Percentiles rank a stretch among this genome's conserved stretches.
Evolutionary conservation across 2,113 vertebrate species (phyloP).

Genomic region (Pycnonotus jocosus): DNA sequence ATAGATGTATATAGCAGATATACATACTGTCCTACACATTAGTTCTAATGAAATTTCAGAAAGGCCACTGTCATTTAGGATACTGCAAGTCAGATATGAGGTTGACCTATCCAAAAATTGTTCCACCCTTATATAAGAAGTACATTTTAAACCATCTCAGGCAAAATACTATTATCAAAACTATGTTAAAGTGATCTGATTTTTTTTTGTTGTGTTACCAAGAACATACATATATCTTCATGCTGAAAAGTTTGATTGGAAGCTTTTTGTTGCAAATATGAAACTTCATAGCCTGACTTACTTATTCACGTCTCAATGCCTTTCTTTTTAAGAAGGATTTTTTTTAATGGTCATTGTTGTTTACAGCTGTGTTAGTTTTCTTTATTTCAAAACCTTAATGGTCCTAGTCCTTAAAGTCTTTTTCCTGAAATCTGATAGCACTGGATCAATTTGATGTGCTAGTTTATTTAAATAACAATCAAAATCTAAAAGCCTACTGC

Average conservation of each 20-base stretch:
- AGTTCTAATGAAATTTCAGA: neutral
- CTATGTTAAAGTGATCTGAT: neutral
- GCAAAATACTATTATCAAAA: neutral
- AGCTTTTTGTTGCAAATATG: neutral
- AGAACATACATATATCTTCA: neutral
- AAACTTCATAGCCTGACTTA: neutral
- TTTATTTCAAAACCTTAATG: neutral
- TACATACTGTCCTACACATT: neutral
- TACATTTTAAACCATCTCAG: neutral
- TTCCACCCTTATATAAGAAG: accelerated
- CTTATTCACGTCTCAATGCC: neutral
- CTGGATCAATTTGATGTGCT: neutral
- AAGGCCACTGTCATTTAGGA: neutral
- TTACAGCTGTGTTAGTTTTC: neutral
- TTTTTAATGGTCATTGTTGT: neutral
- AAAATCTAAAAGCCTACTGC: neutral
- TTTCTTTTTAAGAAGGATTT: neutral
- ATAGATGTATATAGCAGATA: neutral
- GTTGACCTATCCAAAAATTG: neutral
- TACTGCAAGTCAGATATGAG: neutral
- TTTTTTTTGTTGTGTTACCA: neutral
- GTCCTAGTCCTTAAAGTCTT: neutral
- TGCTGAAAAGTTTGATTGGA: neutral
- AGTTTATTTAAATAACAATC: neutral
- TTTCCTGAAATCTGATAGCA: neutral